Percentiles rank a stretch among this genome's conserved stretches.
Conservation (phyloP, 2,888 invertebrate genomes). For the Mythimna lalbum region DNA sequence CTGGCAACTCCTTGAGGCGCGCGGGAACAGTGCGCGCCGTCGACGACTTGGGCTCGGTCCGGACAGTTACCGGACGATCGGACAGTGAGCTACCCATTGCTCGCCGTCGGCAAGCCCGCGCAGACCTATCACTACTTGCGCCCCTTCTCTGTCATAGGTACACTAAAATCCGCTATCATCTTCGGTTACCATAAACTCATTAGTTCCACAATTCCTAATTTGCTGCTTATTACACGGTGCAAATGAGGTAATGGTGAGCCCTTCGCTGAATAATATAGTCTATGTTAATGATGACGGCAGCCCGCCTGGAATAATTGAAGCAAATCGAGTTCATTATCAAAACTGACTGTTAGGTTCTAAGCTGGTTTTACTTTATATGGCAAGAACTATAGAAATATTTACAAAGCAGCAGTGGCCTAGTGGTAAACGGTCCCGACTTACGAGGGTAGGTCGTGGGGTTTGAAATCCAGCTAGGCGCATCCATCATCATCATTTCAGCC, state of each 20-base stretch:
- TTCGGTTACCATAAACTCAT: slow-evolving; percentile 11
- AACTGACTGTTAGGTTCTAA: slow-evolving; percentile 10
- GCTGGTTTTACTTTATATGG: neutral
- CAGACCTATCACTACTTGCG: neutral
- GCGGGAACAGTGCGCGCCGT: too few relatives aligned
- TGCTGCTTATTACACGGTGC: slow-evolving; percentile 2
- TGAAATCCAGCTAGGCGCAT: too few relatives aligned
- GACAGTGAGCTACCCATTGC: too few relatives aligned
- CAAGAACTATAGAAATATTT: neutral
- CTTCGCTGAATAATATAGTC: slow-evolving; percentile 29
- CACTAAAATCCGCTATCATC: neutral
- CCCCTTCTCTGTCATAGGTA: neutral
- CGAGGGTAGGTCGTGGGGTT: too few relatives aligned
- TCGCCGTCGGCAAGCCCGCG: too few relatives aligned
- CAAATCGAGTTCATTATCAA: slow-evolving; percentile 22
- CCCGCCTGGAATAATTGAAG: slow-evolving; percentile 24
- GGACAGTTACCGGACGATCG: too few relatives aligned
- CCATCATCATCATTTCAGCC: too few relatives aligned
- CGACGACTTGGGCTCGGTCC: too few relatives aligned
- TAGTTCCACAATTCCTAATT: slow-evolving; percentile 14
- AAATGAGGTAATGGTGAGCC: slow-evolving; percentile 32
- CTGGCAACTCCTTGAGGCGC: too few relatives aligned
- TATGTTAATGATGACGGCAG: slow-evolving; percentile 29
- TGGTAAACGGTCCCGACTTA: too few relatives aligned
- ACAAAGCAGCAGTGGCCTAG: too few relatives aligned